phyloP scores from a whole-genome alignment of 2,888 invertebrate species.

The Chloromyia formosa region DNA sequence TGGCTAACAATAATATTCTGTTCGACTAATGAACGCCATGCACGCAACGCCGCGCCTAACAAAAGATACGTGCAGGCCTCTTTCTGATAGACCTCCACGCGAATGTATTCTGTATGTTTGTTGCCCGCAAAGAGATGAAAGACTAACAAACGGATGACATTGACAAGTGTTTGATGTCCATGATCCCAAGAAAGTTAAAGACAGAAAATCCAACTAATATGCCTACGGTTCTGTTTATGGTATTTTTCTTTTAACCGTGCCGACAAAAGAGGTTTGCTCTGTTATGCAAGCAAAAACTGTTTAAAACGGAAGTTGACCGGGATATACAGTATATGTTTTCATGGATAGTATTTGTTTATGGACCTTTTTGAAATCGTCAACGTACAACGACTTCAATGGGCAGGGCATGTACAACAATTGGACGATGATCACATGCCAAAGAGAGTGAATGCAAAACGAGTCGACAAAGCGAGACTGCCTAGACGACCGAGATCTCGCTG shows the following conservation, averaged over 20 bases:
- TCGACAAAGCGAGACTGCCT: too few species aligned
- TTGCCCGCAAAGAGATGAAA: constrained; percentile 32
- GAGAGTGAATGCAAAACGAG: too few species aligned
- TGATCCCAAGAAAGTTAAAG: constrained; percentile 17
- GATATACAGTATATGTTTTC: neutral
- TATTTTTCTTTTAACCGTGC: constrained; percentile 19
- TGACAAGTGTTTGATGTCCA: constrained; percentile 43
- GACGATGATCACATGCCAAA: too few species aligned
- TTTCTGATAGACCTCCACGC: too few species aligned
- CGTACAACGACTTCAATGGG: too few species aligned
- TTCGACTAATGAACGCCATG: constrained; percentile 19
- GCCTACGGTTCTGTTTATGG: neutral
- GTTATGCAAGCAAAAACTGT: neutral
- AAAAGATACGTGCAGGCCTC: too few species aligned
- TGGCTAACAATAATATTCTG: neutral
- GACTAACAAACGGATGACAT: constrained; percentile 36
- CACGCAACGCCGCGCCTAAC: constrained; percentile 3
- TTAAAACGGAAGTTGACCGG: constrained; percentile 25
- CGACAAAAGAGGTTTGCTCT: constrained; percentile 29
- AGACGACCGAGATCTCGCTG: too few species aligned
- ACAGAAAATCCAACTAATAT: neutral
- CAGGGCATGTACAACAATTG: too few species aligned
- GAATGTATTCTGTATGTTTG: constrained; percentile 1
- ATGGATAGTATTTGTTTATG: constrained; percentile 19
- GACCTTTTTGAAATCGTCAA: too few species aligned